Percentiles rank a stretch among this genome's conserved stretches.
Conservation (phyloP, 2,113 vertebrate genomes). For the Poicephalus meyeri region DNA sequence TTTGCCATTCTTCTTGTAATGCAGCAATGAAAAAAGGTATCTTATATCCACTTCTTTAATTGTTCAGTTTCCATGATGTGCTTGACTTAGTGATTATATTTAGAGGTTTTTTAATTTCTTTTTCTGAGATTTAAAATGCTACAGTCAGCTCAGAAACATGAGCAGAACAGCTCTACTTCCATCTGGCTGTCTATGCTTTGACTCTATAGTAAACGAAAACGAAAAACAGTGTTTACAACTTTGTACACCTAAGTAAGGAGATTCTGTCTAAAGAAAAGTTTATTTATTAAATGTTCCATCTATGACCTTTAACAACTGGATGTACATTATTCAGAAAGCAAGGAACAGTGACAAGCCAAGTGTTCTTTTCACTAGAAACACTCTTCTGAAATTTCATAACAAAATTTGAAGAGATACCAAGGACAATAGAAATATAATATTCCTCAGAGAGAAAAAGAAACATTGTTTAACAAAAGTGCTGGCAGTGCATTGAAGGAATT, state of each 20-base stretch:
- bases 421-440: constrained; percentile 8
- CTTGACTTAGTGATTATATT: background rate
- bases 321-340: background rate
- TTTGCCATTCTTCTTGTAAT: background rate
- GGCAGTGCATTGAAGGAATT: background rate
- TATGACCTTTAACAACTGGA: background rate
- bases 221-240: background rate
- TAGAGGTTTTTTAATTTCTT: background rate
- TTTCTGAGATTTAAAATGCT: background rate
- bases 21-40: background rate
- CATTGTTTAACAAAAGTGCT: constrained; percentile 8
- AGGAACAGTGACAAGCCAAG: background rate
- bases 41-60: background rate
- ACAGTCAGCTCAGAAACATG: background rate
- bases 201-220: background rate
- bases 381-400: background rate
- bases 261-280: background rate
- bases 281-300: background rate
- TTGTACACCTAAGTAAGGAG: background rate
- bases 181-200: background rate
- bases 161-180: background rate
- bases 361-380: constrained; percentile 20
- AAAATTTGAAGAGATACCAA: constrained; percentile 26
- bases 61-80: background rate
- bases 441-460: background rate